Evolutionary conservation across 2,797 vertebrate genomes (phyloP), one percentile per base, ranked within the genome.

Genomic region (Sus cebifrons): DNA sequence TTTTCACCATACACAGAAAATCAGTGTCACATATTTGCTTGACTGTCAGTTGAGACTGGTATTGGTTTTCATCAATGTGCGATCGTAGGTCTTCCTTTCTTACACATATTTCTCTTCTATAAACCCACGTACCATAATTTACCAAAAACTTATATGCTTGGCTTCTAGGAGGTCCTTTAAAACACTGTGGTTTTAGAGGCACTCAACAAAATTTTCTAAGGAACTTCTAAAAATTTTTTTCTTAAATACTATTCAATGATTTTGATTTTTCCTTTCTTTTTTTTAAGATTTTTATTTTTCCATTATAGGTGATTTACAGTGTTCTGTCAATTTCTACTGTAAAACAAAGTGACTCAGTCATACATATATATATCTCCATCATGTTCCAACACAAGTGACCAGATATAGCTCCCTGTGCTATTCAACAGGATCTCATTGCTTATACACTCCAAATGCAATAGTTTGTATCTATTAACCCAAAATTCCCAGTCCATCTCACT

Each of bases 51-150:
- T 70, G 15, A 86, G 13, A 0, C 2, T 16, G 0, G 1, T 29
- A 79, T 20, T 75, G 32, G 73, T 29, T 13, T 82, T 97, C 14
- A 75, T 79, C 36, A 96, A 32, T 49, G 44, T 74, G 71, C 52
- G 73, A 86, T 6, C 70, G 8, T 3, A 9, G 20, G 29, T 71
- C 84, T 96, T 32, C 6, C 5, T 67, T 95, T 65, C 2, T 90
- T 93, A 78, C 71, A 70, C 2, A 83, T 62, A 64, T 86, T 64
- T 84, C 49, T 70, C 29, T 84, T 67, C 1, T 10, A 62, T 27
- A 67, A 49, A 67, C 62, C 1, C 13, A 62, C 27, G 62, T 52
- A 67, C 58, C 6, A 56, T 49, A 67, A 75, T 95, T 93, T 83
- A 88, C 62, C 85, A n/a, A 62, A 36, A 44, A 58, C 5, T 54